Conservation (phyloP, 2,797 vertebrate genomes). For the Balearica regulorum region DNA sequence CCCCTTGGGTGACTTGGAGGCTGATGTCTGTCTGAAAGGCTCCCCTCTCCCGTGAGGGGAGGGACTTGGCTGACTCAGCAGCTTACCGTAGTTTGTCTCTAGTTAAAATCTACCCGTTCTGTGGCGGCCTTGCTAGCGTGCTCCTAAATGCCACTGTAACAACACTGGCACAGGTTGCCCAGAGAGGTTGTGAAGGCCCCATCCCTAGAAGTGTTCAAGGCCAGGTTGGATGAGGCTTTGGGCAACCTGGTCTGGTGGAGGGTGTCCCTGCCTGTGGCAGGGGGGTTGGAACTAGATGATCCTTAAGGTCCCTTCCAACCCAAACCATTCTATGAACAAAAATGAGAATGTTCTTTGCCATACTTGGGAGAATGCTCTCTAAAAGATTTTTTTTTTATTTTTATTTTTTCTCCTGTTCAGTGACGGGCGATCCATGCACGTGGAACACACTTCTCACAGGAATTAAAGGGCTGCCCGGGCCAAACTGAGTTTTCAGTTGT, state of each 20-base stretch:
- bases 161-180: background rate
- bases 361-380: background rate
- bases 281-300: no score
- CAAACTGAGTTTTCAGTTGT: background rate
- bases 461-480: background rate
- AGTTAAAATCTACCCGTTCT: background rate
- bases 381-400: no score
- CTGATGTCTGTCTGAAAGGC: background rate
- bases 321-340: no score
- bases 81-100: background rate
- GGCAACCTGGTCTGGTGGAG: no score
- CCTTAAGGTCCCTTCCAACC: no score
- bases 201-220: no score
- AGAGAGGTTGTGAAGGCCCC: no score
- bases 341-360: background rate
- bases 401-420: no score
- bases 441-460: no score
- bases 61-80: background rate
- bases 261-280: no score
- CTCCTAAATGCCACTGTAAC: background rate
- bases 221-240: no score
- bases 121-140: background rate
- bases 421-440: background rate
- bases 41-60: no score
- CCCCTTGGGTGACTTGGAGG: background rate